Base-by-base conservation (phyloP, 2,797 vertebrate species). In the Syndactyla subalaris region DNA sequence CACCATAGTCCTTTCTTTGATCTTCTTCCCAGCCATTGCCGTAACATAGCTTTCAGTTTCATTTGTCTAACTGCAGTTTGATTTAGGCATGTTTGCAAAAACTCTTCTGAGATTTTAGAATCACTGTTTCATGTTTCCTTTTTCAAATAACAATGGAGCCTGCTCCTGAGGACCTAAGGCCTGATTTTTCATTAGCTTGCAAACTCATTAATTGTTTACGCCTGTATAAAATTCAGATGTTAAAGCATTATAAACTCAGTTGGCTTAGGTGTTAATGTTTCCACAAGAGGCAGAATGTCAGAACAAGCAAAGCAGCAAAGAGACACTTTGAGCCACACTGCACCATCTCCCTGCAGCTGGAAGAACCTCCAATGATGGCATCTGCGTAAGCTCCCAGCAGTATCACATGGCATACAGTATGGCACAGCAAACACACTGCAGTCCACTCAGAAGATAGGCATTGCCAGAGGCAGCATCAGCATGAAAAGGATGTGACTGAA, bases 221-320 rank as follows among this genome's bases (percentile, higher is more conserved):
- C 30, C 71, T 83, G 65, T 71, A 57, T 43, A 89, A 92, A 93
- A 76, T 89, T 83, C 75, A 92, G 59, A 62, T 71, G 32, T 49
- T 82, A 36, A 36, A 66, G 23, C 30, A 70, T 41, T 92, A 82
- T 84, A 52, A 88, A 88, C 39, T 78, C 67, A 49, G 58, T 48
- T 94, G 58, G 43, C 43, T 55, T 38, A 29, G 32, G 59, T 67
- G 43, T 78, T 73, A 65, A 75, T 46, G 45, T 65, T 75, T 70
- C 74, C 74, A 82, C 39, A 67, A 73, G 59, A 62, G 43, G 27
- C 58, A 81, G 49, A 83, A 71, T 14, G 27, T 76, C 71, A 82
- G 71, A 86, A 14, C 34, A 79, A 76, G 62, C 2, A 2, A 73
- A 82, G 38, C 36, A 89, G 61, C 29, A 43, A 45, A 86, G 58